Conservation (phyloP, 2,888 invertebrate species). For the Andrena chrysosceles region DNA sequence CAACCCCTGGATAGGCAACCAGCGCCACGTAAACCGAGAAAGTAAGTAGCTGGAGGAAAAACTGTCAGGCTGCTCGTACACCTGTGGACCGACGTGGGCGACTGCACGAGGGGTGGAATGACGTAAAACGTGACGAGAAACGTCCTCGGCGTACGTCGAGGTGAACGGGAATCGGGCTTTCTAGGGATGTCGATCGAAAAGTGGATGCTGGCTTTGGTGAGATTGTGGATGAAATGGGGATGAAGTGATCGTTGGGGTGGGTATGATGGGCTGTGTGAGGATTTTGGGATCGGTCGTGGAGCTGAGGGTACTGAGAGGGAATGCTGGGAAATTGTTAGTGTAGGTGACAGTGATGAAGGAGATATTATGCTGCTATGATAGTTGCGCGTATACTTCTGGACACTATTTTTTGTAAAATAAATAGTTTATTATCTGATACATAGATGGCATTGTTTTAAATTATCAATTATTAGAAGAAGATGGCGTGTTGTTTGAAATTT, state of each 20-base stretch:
- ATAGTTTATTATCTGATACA: too few relatives aligned
- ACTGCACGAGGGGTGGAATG: conserved; percentile 13
- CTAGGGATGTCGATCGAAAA: background rate
- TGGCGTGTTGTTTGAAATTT: too few relatives aligned
- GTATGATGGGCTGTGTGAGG: background rate
- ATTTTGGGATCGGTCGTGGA: background rate
- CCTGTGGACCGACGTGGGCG: background rate
- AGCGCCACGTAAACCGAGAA: conserved; percentile 3
- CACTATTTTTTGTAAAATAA: too few relatives aligned
- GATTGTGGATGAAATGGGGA: background rate
- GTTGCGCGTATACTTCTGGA: too few relatives aligned
- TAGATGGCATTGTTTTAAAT: too few relatives aligned
- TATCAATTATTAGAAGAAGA: too few relatives aligned
- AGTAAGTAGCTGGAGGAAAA: conserved; percentile 20
- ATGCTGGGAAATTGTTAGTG: too few relatives aligned
- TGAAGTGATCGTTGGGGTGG: background rate
- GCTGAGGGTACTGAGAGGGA: background rate
- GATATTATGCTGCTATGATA: too few relatives aligned
- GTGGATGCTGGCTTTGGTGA: background rate
- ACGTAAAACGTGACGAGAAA: conserved; percentile 23
- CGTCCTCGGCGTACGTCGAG: too few relatives aligned
- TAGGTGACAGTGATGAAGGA: too few relatives aligned
- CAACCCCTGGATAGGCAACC: background rate
- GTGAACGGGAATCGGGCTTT: conserved; percentile 19
- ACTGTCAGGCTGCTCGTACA: background rate